Evolutionary conservation across 2,888 invertebrate species (phyloP).

Genomic region (Pandemis corylana): DNA sequence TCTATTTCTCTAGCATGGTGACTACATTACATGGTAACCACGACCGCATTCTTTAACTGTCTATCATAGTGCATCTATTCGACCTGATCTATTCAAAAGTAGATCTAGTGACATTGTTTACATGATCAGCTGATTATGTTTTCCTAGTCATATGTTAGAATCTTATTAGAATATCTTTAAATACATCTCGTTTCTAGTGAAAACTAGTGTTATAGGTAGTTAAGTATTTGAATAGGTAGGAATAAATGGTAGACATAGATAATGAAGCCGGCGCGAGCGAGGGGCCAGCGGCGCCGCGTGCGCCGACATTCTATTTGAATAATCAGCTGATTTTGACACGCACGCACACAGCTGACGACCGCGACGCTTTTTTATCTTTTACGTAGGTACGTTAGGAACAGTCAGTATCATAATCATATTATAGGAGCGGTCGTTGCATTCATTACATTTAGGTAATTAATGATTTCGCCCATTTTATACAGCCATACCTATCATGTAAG

Average conservation of each 20-base stretch:
- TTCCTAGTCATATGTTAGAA: conserved; percentile 58
- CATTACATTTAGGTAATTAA: neutral
- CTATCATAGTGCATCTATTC: neutral
- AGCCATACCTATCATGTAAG: conserved; percentile 29
- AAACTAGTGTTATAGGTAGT: conserved; percentile 8
- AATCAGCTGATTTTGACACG: conserved; percentile 86
- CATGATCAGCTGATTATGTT: conserved; percentile 80
- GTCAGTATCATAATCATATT: conserved; percentile 5
- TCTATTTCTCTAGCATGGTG: conserved; percentile 30
- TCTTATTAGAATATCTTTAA: conserved; percentile 59
- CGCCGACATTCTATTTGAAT: conserved; percentile 78
- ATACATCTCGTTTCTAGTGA: conserved; percentile 28
- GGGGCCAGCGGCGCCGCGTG: conserved; percentile 49
- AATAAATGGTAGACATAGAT: conserved; percentile 23
- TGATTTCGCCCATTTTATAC: neutral
- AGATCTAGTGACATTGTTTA: conserved; percentile 68
- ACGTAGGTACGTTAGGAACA: conserved; percentile 15
- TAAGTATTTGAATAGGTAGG: conserved; percentile 25
- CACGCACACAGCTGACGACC: conserved; percentile 82
- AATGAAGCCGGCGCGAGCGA: conserved; percentile 43
- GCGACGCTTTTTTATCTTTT: conserved; percentile 74
- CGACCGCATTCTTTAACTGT: neutral
- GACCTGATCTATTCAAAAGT: conserved; percentile 11
- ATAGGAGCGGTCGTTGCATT: conserved; percentile 10
- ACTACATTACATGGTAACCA: conserved; percentile 15